Evolutionary conservation across 2,797 vertebrate genomes (phyloP).

Genomic region (Pipistrellus pipistrellus): DNA sequence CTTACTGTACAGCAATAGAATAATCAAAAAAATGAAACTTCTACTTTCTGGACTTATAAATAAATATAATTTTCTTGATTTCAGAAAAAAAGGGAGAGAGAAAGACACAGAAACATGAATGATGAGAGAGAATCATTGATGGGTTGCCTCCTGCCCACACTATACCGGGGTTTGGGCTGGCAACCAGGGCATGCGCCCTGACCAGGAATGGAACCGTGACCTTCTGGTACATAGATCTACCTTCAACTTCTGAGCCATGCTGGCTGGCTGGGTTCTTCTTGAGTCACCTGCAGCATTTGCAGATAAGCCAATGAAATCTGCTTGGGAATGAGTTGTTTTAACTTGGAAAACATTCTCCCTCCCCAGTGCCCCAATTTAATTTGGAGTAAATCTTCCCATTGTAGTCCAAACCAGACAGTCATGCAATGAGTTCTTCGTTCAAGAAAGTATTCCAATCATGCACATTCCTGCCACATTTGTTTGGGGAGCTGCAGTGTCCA

Average conservation of each 20-base stretch:
- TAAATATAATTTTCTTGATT: too few species aligned
- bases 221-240: too few species aligned
- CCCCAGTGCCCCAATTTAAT: not conserved
- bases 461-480: not conserved
- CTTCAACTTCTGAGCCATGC: too few species aligned
- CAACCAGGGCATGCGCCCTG: too few species aligned
- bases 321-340: not conserved
- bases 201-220: too few species aligned
- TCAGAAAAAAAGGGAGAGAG: too few species aligned
- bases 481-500: not conserved
- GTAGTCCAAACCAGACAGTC: not conserved
- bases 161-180: too few species aligned
- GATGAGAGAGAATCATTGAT: too few species aligned
- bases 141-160: too few species aligned
- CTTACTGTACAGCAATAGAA: too few species aligned
- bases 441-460: not conserved
- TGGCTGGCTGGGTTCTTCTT: not conserved
- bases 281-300: not conserved
- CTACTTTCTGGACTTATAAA: not conserved
- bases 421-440: not conserved
- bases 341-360: not conserved
- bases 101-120: too few species aligned
- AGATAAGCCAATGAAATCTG: not conserved
- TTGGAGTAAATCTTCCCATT: not conserved
- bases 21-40: not conserved